These are phyloP conservation scores for Phalacrocorax aristotelis DNA, from an alignment of 2,113 vertebrate species.

Conservation along the genomic window DNA sequence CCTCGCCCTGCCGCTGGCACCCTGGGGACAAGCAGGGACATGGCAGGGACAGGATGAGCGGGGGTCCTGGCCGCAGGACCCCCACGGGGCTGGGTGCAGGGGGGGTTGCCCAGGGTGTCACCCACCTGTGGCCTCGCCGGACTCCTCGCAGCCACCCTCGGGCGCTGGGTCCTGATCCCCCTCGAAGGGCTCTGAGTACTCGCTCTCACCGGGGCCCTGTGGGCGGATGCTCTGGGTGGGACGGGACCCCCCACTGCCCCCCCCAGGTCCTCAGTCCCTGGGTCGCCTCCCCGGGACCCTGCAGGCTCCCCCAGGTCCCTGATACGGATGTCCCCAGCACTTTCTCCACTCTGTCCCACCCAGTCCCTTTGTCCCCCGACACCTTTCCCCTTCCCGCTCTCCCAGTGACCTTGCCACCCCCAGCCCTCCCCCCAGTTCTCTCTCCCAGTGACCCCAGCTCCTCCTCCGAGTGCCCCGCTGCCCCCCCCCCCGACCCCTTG, in stretches of 20 bases:
- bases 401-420: no score
- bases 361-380: no score
- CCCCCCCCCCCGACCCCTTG: no score
- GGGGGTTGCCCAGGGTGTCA: background rate
- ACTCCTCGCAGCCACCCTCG: conserved; percentile 86
- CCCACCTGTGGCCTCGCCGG: conserved; percentile 81
- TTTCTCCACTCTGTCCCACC: background rate
- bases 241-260: background rate
- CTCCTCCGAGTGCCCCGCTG: no score
- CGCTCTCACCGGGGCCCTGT: conserved; percentile 74
- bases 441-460: no score
- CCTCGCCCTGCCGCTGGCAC: background rate
- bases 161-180: conserved; percentile 71
- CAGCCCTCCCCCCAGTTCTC: no score
- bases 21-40: background rate
- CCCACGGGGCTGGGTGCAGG: background rate
- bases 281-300: background rate
- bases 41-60: background rate
- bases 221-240: background rate
- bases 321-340: background rate
- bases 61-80: background rate
- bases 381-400: no score
- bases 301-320: background rate
- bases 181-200: conserved; percentile 91
- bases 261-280: background rate